Conservation (phyloP, 2,113 vertebrate species). For the Cyprinodon variegatus region DNA sequence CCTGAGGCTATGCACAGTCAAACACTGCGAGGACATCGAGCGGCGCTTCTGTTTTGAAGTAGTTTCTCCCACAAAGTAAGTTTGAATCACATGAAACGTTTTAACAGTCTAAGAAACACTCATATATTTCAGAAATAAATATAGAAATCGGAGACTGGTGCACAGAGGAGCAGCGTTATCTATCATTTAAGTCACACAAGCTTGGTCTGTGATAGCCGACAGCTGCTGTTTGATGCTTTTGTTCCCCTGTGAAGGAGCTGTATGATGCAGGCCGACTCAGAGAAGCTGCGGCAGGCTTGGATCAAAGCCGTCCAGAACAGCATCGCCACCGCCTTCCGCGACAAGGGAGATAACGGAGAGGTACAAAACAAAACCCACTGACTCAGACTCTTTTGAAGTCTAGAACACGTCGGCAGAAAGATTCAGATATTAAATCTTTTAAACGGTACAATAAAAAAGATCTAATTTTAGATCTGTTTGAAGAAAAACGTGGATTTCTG, state of each 20-base stretch:
- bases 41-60: slow-evolving; percentile 98
- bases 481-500: not conserved
- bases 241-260: slow-evolving; percentile 85
- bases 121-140: not conserved
- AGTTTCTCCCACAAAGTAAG: slow-evolving; percentile 96
- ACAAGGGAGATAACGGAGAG: slow-evolving; percentile 89
- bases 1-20: slow-evolving; percentile 93
- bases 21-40: slow-evolving; percentile 96
- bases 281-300: slow-evolving; percentile 95
- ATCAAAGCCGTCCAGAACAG: slow-evolving; percentile 97
- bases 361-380: slow-evolving; percentile 67
- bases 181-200: not conserved
- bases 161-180: slow-evolving; percentile 8
- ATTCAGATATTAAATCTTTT: not conserved
- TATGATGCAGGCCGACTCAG: slow-evolving; percentile 97
- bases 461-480: not conserved
- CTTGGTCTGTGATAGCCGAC: not conserved
- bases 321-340: slow-evolving; percentile 95
- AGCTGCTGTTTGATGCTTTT: slow-evolving; percentile 26
- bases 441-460: not conserved
- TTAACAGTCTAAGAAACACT: slow-evolving; percentile 19
- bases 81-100: slow-evolving; percentile 10
- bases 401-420: not conserved
- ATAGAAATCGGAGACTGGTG: not conserved
- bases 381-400: not conserved